phyloP scores from a whole-genome alignment of 2,888 invertebrate genomes.

The Tricholauxania praeusta region DNA sequence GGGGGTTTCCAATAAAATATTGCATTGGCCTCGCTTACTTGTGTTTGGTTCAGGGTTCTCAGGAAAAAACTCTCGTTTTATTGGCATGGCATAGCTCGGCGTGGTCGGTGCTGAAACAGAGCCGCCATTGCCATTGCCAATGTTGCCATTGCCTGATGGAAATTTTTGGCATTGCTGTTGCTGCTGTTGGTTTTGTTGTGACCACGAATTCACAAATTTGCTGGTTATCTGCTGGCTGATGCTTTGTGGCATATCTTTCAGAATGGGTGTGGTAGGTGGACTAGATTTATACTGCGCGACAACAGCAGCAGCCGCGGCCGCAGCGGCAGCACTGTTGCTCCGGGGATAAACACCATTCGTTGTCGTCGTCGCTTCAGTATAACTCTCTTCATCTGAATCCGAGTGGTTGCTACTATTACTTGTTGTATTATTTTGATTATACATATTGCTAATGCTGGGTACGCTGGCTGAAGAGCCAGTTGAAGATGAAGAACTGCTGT shows the following conservation, averaged over 20 bases:
- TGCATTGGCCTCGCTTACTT: conserved; percentile 73
- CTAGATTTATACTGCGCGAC: conserved; percentile 67
- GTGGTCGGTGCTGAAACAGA: conserved; percentile 68
- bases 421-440: conserved; percentile 54
- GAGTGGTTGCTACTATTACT: conserved; percentile 82
- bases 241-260: conserved; percentile 69
- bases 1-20: background rate
- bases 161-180: conserved; percentile 37
- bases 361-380: conserved; percentile 53
- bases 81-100: conserved; percentile 69
- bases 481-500: conserved; percentile 30
- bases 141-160: background rate
- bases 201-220: conserved; percentile 67
- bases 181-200: conserved; percentile 58
- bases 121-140: conserved; percentile 47
- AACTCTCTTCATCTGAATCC: conserved; percentile 85
- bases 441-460: conserved; percentile 37
- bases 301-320: conserved; percentile 60
- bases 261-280: conserved; percentile 75
- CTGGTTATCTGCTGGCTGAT: conserved; percentile 67
- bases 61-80: conserved; percentile 81
- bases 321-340: conserved; percentile 42
- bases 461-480: conserved; percentile 15
- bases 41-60: conserved; percentile 89
- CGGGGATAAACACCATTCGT: conserved; percentile 41